Evolutionary conservation across 2,797 vertebrate genomes (phyloP).

Genomic region (Sandelia bainsii): DNA sequence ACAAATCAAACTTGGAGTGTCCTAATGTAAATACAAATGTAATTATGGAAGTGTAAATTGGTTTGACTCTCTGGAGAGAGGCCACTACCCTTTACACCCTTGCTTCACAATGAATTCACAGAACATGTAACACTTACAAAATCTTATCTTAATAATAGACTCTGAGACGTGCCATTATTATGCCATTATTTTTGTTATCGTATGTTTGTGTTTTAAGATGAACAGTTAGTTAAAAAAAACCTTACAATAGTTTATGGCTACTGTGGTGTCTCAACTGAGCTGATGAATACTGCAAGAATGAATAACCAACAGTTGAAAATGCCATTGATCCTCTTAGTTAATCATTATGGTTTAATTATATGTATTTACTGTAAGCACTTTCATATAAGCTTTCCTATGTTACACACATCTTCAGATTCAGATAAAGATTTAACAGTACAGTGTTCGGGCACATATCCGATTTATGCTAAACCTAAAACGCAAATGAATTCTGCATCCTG

Average conservation of each 20-base stretch:
- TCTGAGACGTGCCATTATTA: not conserved
- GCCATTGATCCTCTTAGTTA: not conserved
- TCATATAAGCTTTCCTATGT: not conserved
- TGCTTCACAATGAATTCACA: constrained; percentile 39
- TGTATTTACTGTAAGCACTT: not conserved
- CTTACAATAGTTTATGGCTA: not conserved
- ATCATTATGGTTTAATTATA: not conserved
- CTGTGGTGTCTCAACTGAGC: not conserved
- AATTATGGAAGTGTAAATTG: constrained; percentile 78
- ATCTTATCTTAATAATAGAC: constrained; percentile 2
- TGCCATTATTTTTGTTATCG: constrained; percentile 16
- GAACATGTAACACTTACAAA: constrained; percentile 29
- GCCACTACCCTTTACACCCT: constrained; percentile 51
- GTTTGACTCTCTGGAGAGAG: constrained; percentile 72
- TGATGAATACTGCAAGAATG: not conserved
- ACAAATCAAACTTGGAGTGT: constrained; percentile 73
- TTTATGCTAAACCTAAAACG: no score
- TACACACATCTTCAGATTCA: no score
- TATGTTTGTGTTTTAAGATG: constrained; percentile 26
- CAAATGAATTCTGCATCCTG: no score
- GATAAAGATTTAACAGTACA: no score
- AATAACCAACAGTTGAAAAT: not conserved
- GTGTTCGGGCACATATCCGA: no score
- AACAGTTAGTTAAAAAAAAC: not conserved
- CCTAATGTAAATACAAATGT: constrained; percentile 80